Evolutionary conservation across 2,888 invertebrate species (phyloP), one percentile per base, ranked within the genome.

Genomic region (Nycteola revayana): DNA sequence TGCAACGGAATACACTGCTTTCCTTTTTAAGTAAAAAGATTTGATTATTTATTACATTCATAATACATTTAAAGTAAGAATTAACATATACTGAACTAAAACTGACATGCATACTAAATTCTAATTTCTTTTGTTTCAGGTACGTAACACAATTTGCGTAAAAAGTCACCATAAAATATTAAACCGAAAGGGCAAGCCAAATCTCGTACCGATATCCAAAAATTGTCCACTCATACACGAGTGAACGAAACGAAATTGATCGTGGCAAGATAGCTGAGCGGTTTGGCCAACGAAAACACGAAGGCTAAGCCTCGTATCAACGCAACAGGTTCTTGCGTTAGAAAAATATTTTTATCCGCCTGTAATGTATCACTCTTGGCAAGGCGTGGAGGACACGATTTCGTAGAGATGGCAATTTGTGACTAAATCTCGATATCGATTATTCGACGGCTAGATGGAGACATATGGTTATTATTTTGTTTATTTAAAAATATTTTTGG

Each of bases 331-430:
- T 46, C 65, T 60, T 64, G 50, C 62, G 66, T 66, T 54, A 64
- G 71, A 71, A 77, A 82, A 76, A 84, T 83, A 84, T 84, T 86
- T 81, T 81, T 76, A 81, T 78, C 74, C 74, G 55, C 56, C 42
- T 55, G 64, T 76, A 83, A 84, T 84, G 78, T 85, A 84, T 84
- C 84, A 82, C 75, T 73, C 55, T 47, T 54, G 63, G 60, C 57
- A 64, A 66, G 73, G 65, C 62, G 42, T 23, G 37, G 42, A 30
- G 27, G 33, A 32, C 26, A 35, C 62, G 42, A 66, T 70, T 67
- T 70, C 69, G 45, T 66, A 75, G 74, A 61, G 72, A 58, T 41
- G 46, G 58, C 60, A 63, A 67, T 65, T 63, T 59, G 61, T 54
- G 46, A 41, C 28, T 43, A 11, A 49, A 49, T 43, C 60, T 69